Base-by-base conservation (phyloP, 2,888 invertebrate genomes). In the Deilephila elpenor region DNA sequence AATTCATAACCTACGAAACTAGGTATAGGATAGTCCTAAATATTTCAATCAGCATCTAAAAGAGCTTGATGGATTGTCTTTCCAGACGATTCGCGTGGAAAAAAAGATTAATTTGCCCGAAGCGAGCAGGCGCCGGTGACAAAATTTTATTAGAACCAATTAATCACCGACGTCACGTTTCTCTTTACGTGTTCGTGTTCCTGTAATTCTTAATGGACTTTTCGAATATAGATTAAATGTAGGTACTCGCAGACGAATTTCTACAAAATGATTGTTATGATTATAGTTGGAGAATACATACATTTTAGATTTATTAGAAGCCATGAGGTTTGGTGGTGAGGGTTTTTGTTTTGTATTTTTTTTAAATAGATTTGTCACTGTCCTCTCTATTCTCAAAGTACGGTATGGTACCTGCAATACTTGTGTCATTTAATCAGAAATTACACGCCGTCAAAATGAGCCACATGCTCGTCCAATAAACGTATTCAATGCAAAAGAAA, bases 61-160 rank as follows among this genome's bases (percentile, higher is more conserved):
- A 51, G 25, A 51, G 51, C 67, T 17, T 67, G 67, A 67, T 51
- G 44, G 51, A 51, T 44, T 20, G 64, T 64, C 20, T 25, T 51
- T 17, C 62, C n/a, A 62, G 14, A 20, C 25, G 64, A 44, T 67
- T 67, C 25, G 19, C 7, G 56, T n/a, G 64, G 17, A 67, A 44
- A 20, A 25, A 44, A 37, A 44, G 64, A 67, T 67, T 67, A 67
- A 67, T 67, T 51, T 67, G 44, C 20, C 11, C 67, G 44, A 67
- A 67, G 67, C 56, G 19, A 56, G 56, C 20, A 25, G 25, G n/a
- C 20, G 17, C 14, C 67, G 67, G 44, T 67, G 67, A 67, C 67
- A 67, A 51, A 67, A 67, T 67, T 51, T 64, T 64, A 64, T 25
- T 67, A 67, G 44, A 62, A 62, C 34, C 44, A 67, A 44, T 67